These are phyloP conservation scores for Pissodes strobi DNA, from an alignment of 1,140 invertebrate species.

Conservation along the genomic window DNA sequence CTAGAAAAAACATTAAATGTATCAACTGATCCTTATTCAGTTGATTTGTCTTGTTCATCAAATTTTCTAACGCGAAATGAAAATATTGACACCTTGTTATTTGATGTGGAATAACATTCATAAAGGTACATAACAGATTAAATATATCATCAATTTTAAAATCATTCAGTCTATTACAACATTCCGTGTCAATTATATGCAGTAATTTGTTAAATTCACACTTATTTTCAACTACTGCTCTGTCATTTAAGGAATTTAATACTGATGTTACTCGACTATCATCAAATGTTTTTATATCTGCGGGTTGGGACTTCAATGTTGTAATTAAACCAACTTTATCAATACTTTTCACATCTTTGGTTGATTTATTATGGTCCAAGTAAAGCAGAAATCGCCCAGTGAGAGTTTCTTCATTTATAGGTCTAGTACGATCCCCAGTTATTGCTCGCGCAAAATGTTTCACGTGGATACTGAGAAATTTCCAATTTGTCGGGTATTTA, in stretches of 20 bases:
- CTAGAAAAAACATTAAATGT: conserved; percentile 51
- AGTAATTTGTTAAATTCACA: conserved; percentile 35
- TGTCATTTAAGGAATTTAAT: conserved; percentile 31
- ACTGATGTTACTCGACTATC: conserved; percentile 13
- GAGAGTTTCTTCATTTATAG: conserved; percentile 41
- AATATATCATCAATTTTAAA: conserved; percentile 38
- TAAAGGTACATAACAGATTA: conserved; percentile 43
- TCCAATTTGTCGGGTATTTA: conserved; percentile 2
- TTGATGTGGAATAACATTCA: conserved; percentile 38
- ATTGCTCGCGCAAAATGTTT: conserved; percentile 26
- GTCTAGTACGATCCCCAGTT: conserved; percentile 33
- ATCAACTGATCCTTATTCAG: conserved; percentile 45
- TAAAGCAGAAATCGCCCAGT: conserved; percentile 44
- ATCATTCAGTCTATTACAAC: conserved; percentile 30
- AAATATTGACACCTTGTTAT: conserved; percentile 46
- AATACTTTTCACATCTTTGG: not conserved
- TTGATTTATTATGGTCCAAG: conserved; percentile 33
- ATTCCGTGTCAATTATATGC: conserved; percentile 43
- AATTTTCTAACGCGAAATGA: conserved; percentile 36
- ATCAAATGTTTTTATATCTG: conserved; percentile 22
- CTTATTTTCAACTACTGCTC: conserved; percentile 29
- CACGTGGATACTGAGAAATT: not conserved
- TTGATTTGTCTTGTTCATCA: conserved; percentile 29
- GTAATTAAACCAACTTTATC: conserved; percentile 22
- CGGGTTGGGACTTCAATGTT: conserved; percentile 1